Evolutionary conservation across 1,140 invertebrate species (phyloP), one percentile per base, ranked within the genome.

Genomic region (Scaptomyza hsui): DNA sequence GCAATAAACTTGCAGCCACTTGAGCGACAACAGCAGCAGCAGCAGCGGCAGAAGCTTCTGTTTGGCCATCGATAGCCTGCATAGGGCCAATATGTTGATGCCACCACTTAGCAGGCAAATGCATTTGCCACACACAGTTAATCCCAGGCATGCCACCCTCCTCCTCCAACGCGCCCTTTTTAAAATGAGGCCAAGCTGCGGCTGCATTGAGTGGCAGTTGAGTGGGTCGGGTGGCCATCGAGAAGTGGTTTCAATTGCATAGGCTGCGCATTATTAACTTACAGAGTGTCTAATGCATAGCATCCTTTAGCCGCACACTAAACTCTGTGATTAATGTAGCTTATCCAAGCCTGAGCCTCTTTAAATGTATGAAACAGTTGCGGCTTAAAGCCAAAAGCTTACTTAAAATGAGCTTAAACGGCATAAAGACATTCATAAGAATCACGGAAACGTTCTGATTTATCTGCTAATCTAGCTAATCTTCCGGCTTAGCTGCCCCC

Each of bases 151-250:
- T 63, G 59, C 41, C 7, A 12, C 32, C 26, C 26, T 0, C 6
- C 1, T 24, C 6, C 24, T 5, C 0, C 24, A n/a, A n/a, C n/a
- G n/a, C n/a, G n/a, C 49, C 67, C 48, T 41, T 45, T 77, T 76
- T 35, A 12, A 75, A 85, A 81, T 77, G 82, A 72, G 81, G 81
- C 80, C 80, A 86, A 86, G 82, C 68, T 81, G 73, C 16, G 67
- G 44, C 44, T 29, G 24, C 29, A 49, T 47, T 12, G 63, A 65
- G 42, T 56, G 53, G 45, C 52, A 44, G 45, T 57, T 26, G 52
- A 71, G 68, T 45, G 68, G 62, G 16, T 64, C 35, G 44, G 44
- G 32, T 37, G 10, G 13, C 51, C 60, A 64, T 56, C 49, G 60
- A 64, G 42, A 45, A 56, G 67, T 49, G 60, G 35, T 39, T 81